Percentiles rank a stretch among this genome's conserved stretches.
phyloP scores from a whole-genome alignment of 2,888 invertebrate genomes.

The Coelinius sp. region DNA sequence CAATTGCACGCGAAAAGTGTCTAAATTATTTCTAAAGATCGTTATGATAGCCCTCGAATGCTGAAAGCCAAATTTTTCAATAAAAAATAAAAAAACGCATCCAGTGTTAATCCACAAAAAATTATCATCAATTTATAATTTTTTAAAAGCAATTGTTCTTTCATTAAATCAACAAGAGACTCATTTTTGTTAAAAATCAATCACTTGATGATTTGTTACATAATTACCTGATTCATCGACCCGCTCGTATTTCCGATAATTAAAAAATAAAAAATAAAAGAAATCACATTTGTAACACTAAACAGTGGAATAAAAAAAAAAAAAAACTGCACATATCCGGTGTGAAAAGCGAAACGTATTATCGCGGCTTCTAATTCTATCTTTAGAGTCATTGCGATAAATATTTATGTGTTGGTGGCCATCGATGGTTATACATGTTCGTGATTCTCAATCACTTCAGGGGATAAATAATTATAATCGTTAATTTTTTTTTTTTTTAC shows the following conservation, averaged over 20 bases:
- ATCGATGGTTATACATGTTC: background rate
- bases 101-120: background rate
- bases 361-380: constrained; percentile 16
- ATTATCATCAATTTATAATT: background rate
- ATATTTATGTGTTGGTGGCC: constrained; percentile 16
- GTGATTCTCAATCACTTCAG: constrained; percentile 6
- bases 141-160: constrained; percentile 19
- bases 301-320: constrained; percentile 37
- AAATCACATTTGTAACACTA: constrained; percentile 4
- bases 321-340: constrained; percentile 22
- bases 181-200: background rate
- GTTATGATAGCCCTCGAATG: background rate
- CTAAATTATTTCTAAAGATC: constrained; percentile 9
- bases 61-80: background rate
- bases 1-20: background rate
- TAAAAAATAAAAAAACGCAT: background rate
- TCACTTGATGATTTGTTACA: background rate
- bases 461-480: background rate
- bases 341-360: constrained; percentile 3
- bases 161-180: no score
- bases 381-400: constrained; percentile 21
- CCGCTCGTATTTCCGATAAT: background rate
- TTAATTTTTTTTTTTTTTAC: no score
- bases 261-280: background rate
- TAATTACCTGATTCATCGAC: constrained; percentile 10